These are phyloP conservation scores for Plagiodera versicolora DNA, from an alignment of 2,888 invertebrate species.

Conservation along the genomic window DNA sequence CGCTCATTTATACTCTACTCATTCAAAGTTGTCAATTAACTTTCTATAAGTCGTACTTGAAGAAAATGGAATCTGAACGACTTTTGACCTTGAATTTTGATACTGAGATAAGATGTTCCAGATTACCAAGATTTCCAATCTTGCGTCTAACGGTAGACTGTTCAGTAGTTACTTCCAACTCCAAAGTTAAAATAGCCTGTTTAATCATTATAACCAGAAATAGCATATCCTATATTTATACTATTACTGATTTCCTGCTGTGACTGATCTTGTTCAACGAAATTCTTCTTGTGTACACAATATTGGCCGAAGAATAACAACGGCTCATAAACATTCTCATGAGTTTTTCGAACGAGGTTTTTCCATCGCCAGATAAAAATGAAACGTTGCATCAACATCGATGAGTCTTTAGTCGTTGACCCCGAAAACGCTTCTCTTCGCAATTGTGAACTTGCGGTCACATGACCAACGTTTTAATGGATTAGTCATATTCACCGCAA, in stretches of 20 bases:
- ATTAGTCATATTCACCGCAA: no score
- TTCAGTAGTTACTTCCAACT: not conserved
- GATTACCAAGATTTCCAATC: no score
- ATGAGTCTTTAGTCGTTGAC: not conserved
- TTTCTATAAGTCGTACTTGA: no score
- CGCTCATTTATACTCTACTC: no score
- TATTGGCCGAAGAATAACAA: slow-evolving; percentile 2
- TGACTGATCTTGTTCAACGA: slow-evolving; percentile 14
- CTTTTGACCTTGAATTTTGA: no score
- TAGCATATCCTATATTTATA: slow-evolving; percentile 7
- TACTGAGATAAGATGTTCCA: no score
- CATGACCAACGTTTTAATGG: no score
- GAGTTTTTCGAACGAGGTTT: slow-evolving; percentile 2
- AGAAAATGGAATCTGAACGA: no score
- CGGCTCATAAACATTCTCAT: not conserved
- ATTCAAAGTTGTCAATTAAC: no score
- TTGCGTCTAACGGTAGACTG: no score
- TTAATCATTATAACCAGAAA: slow-evolving; percentile 10
- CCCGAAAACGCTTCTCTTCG: no score
- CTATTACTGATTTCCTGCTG: slow-evolving; percentile 3
- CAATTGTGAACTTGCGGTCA: no score
- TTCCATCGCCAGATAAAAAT: not conserved
- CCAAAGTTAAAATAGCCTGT: not conserved
- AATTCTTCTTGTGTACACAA: slow-evolving; percentile 1
- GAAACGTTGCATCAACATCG: not conserved